These are phyloP conservation scores for Platycheirus rosarum DNA, from an alignment of 2,888 invertebrate species.

Conservation along the genomic window DNA sequence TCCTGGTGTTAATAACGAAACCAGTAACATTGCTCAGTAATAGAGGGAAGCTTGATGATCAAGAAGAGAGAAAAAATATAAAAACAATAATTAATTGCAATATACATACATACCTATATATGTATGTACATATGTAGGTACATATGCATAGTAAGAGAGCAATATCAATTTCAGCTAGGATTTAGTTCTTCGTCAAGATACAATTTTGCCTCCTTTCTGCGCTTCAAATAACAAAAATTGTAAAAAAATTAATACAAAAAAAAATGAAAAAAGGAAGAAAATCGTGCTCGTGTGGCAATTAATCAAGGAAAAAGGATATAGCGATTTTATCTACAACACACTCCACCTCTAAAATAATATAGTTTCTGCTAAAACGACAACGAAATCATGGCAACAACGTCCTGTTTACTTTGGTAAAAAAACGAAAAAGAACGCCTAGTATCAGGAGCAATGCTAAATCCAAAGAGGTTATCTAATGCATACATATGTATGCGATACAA, in stretches of 20 bases:
- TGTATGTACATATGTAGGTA: not conserved
- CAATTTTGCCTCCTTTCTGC: conserved; percentile 5
- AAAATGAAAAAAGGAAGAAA: conserved; percentile 45
- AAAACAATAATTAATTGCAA: conserved; percentile 63
- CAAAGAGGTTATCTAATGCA: not conserved
- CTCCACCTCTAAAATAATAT: not conserved
- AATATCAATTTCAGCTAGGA: conserved; percentile 41
- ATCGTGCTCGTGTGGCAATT: conserved; percentile 51
- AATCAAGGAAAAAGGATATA: conserved; percentile 53
- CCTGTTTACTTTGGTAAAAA: conserved; percentile 55
- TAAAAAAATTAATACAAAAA: conserved; percentile 8
- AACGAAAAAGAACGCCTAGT: conserved; percentile 52
- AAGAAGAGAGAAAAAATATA: conserved; percentile 19
- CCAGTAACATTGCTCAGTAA: conserved; percentile 37
- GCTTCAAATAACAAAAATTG: conserved; percentile 33
- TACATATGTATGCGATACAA: not conserved
- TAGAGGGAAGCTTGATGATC: conserved; percentile 9
- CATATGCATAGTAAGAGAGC: not conserved
- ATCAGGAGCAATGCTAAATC: not conserved
- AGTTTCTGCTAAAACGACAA: not conserved
- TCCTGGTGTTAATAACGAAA: conserved; percentile 41
- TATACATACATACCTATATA: too few relatives aligned
- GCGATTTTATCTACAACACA: not conserved
- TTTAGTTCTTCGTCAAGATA: conserved; percentile 37
- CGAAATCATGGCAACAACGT: conserved; percentile 51